Evolutionary conservation across 2,113 vertebrate genomes (phyloP).

Genomic region (Toxostoma redivivum): DNA sequence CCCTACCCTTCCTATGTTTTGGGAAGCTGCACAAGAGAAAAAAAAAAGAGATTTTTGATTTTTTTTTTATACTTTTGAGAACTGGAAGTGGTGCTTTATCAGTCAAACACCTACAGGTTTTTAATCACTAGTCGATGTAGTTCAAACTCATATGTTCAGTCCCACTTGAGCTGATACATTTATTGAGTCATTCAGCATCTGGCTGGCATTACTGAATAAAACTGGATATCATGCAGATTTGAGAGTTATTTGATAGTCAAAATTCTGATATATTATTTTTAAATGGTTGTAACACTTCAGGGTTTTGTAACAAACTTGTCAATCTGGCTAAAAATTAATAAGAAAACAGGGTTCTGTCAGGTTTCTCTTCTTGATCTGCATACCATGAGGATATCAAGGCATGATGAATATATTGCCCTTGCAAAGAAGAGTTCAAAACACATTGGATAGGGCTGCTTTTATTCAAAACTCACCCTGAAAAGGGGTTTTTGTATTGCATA

Average conservation of each 20-base stretch:
- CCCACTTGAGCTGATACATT: neutral
- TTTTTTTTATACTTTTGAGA: neutral
- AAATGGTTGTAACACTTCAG: neutral
- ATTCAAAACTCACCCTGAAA: neutral
- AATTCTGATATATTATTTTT: neutral
- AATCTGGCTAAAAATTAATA: neutral
- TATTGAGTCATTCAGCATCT: neutral
- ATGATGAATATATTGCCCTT: neutral
- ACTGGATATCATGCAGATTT: neutral
- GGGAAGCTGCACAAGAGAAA: neutral
- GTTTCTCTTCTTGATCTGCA: neutral
- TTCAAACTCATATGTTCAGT: neutral
- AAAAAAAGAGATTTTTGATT: neutral
- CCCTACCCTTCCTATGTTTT: neutral
- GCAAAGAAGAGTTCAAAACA: neutral
- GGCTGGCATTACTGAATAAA: neutral
- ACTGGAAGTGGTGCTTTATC: neutral
- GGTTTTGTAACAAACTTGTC: neutral
- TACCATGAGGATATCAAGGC: neutral
- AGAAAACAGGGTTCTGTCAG: neutral
- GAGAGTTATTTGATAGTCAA: neutral
- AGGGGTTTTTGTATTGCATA: neutral
- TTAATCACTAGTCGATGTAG: neutral
- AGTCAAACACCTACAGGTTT: neutral
- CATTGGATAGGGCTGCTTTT: neutral